Conservation (phyloP, 2,113 vertebrate genomes). For the Clinocottus analis region DNA sequence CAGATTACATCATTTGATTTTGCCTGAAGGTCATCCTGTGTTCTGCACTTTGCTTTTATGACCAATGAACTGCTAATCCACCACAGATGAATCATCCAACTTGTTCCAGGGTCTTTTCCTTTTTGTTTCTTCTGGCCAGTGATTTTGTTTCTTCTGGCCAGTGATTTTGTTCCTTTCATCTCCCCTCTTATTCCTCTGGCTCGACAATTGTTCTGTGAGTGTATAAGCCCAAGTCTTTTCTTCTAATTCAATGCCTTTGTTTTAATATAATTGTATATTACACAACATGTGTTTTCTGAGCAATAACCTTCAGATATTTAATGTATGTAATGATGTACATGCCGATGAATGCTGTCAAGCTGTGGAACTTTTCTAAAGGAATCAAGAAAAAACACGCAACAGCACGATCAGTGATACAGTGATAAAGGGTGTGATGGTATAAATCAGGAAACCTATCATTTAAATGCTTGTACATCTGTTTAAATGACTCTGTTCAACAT, state of each 20-base stretch:
- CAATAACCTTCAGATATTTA: neutral
- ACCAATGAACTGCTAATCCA: constrained; percentile 66
- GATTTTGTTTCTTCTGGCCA: constrained; percentile 12
- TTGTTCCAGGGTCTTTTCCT: constrained; percentile 31
- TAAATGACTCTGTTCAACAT: constrained; percentile 33
- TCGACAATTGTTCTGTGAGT: neutral
- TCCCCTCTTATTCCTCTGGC: neutral
- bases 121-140: constrained; percentile 16
- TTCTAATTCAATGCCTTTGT: neutral
- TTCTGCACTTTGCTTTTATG: constrained; percentile 61
- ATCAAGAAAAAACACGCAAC: neutral
- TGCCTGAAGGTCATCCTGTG: constrained; percentile 60
- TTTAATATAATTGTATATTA: neutral
- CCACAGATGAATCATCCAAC: constrained; percentile 62
- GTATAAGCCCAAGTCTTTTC: neutral
- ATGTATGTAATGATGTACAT: neutral
- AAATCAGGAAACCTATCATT: constrained; percentile 21
- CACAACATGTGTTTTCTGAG: neutral
- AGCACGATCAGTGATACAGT: neutral
- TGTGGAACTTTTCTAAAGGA: neutral
- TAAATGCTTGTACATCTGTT: constrained; percentile 22
- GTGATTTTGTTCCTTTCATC: constrained; percentile 10
- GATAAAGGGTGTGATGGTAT: neutral
- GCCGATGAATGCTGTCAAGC: neutral
- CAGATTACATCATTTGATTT: constrained; percentile 63